Evolutionary conservation across 2,888 invertebrate species (phyloP).

Genomic region (Notocelia uddmanniana): DNA sequence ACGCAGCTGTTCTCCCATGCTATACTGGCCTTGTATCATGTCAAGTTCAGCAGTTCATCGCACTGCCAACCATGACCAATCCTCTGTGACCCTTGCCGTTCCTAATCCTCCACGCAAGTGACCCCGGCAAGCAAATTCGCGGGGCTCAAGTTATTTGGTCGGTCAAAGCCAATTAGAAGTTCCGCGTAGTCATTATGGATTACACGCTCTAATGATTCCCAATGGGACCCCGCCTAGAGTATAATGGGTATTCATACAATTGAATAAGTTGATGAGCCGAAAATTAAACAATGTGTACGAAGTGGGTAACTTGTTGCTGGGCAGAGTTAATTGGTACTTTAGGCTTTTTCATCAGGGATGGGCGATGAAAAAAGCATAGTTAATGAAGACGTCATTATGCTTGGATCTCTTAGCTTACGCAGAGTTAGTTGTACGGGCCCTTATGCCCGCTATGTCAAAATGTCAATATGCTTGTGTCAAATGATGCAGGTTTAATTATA

Average conservation of each 20-base stretch:
- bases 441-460: too few relatives aligned
- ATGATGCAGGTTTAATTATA: too few relatives aligned
- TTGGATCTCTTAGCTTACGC: too few relatives aligned
- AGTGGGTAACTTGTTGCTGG: slow-evolving; percentile 13
- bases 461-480: too few relatives aligned
- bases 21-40: slow-evolving; percentile 57
- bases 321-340: background rate
- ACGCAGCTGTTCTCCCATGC: slow-evolving; percentile 15
- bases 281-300: slow-evolving; percentile 18
- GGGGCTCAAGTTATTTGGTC: slow-evolving; percentile 47
- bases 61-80: slow-evolving; percentile 45
- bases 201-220: slow-evolving; percentile 39
- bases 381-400: background rate
- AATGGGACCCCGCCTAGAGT: slow-evolving; percentile 36
- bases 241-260: slow-evolving; percentile 35
- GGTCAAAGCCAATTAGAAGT: slow-evolving; percentile 52
- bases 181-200: slow-evolving; percentile 46
- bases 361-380: background rate
- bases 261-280: slow-evolving; percentile 37
- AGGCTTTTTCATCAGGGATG: background rate
- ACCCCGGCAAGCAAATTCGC: slow-evolving; percentile 3
- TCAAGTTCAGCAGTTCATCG: slow-evolving; percentile 63
- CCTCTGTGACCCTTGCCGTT: slow-evolving; percentile 41
- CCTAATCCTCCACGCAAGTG: slow-evolving; percentile 16
- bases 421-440: too few relatives aligned